Base-by-base conservation (phyloP, 2,888 invertebrate genomes). In the Caenorhabditis japonica region DNA sequence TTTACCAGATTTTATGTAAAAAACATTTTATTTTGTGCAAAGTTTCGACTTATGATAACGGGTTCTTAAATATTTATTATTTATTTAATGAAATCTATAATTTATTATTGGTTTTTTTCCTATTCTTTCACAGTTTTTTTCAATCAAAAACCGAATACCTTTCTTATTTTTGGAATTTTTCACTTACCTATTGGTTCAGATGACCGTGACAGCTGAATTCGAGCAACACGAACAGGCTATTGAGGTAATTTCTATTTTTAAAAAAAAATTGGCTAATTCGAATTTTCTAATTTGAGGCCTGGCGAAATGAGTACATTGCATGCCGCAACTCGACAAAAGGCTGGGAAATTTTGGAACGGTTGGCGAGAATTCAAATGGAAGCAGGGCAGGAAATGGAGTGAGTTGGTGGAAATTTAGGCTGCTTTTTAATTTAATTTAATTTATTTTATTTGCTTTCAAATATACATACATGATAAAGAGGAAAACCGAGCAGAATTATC, bases 271-370 rank as follows among this genome's bases (percentile, higher is more conserved):
- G n/a, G n/a, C n/a, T 15, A 33, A 17, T 19, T 49, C 33, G 7
- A 49, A 34, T 17, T 30, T 15, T n/a, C 4, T n/a, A 5, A 19
- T 41, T 55, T 21, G 30, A 64, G 60, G 23, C 17, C 12, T 53
- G 59, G 60, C 25, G 72, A 49, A 46, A 41, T 34, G 60, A 72
- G 21, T 72, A 72, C 33, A 36, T 64, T 38, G 19, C 23, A 4
- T 53, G 41, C 10, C 34, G 72, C n/a, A 72, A 30, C 23, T 17
- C 59, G 8, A 53, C 55, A 38, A 72, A 64, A 39, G 66, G 72
- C 27, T 53, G 56, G 47, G 60, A 72, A 21, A 49, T 72, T 15
- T 33, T 72, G 39, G 47, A 60, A 17, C 60, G 55, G 30, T 34
- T 72, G 15, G 59, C 36, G 12, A 53, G 41, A 19, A 34, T 64